phyloP scores from a whole-genome alignment of 2,113 vertebrate genomes.

The Charina bottae region DNA sequence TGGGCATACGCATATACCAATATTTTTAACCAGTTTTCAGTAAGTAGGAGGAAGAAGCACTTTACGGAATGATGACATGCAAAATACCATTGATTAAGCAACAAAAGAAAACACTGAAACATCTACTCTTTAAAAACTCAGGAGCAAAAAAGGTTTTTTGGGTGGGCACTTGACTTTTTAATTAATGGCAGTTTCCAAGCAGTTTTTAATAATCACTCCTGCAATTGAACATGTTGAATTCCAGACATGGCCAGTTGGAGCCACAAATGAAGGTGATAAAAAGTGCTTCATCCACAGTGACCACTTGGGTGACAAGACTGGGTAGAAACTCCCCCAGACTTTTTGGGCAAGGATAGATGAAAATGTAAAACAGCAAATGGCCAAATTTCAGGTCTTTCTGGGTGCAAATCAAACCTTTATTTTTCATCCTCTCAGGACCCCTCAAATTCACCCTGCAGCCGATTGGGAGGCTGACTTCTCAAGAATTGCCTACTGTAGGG shows the following conservation, averaged over 20 bases:
- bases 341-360: neutral
- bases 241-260: neutral
- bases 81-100: too few species aligned
- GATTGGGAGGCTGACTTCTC: neutral
- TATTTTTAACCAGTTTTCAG: too few species aligned
- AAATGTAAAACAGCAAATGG: neutral
- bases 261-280: neutral
- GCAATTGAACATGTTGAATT: neutral
- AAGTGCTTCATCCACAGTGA: neutral
- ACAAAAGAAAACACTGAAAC: too few species aligned
- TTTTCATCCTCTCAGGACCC: too few species aligned
- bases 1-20: too few species aligned
- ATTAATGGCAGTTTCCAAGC: neutral
- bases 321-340: neutral
- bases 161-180: neutral
- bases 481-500: neutral
- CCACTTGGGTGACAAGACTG: neutral
- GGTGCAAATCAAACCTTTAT: neutral
- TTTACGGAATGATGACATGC: too few species aligned
- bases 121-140: too few species aligned
- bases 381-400: neutral
- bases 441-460: too few species aligned
- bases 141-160: too few species aligned
- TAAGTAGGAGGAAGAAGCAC: too few species aligned
- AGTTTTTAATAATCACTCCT: neutral